A percentile compares a stretch with the other conserved stretches of the same genome.
Conservation (phyloP, 2,888 invertebrate genomes). For the Mythimna vitellina region DNA sequence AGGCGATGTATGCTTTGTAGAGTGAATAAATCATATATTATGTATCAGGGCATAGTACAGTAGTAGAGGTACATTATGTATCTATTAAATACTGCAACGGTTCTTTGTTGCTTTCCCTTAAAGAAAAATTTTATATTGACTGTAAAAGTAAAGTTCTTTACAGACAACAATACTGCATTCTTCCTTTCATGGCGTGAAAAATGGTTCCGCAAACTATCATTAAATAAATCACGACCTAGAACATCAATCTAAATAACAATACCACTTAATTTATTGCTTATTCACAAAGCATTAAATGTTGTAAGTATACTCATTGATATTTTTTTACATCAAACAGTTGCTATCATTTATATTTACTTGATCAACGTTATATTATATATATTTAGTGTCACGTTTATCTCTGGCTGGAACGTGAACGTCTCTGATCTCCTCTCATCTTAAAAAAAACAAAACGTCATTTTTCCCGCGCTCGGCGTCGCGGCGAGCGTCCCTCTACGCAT, state of each 20-base stretch:
- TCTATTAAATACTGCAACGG: not conserved
- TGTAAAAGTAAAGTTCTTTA: too few relatives aligned
- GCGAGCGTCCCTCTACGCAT: slow-evolving; percentile 81
- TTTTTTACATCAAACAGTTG: slow-evolving; percentile 21
- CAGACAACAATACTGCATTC: slow-evolving; percentile 9
- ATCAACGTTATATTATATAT: slow-evolving; percentile 38
- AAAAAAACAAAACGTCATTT: slow-evolving; percentile 81
- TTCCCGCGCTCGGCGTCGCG: slow-evolving; percentile 81
- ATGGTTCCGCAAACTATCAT: slow-evolving; percentile 14
- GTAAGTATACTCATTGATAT: slow-evolving; percentile 43
- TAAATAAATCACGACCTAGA: slow-evolving; percentile 29
- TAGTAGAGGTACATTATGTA: not conserved
- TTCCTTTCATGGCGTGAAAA: slow-evolving; percentile 30
- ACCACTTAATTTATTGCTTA: slow-evolving; percentile 32
- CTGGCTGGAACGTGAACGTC: slow-evolving; percentile 54
- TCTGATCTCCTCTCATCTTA: slow-evolving; percentile 55
- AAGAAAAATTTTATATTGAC: too few relatives aligned
- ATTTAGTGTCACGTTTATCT: slow-evolving; percentile 52
- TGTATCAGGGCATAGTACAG: not conserved
- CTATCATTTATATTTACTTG: slow-evolving; percentile 34
- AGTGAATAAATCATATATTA: slow-evolving; percentile 9
- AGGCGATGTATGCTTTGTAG: not conserved
- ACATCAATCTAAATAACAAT: slow-evolving; percentile 26
- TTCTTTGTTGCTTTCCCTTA: too few relatives aligned
- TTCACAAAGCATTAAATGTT: slow-evolving; percentile 11